Evolutionary conservation across 2,113 vertebrate species (phyloP), one percentile per base, ranked within the genome.

Genomic region (Rhinichthys klamathensis): DNA sequence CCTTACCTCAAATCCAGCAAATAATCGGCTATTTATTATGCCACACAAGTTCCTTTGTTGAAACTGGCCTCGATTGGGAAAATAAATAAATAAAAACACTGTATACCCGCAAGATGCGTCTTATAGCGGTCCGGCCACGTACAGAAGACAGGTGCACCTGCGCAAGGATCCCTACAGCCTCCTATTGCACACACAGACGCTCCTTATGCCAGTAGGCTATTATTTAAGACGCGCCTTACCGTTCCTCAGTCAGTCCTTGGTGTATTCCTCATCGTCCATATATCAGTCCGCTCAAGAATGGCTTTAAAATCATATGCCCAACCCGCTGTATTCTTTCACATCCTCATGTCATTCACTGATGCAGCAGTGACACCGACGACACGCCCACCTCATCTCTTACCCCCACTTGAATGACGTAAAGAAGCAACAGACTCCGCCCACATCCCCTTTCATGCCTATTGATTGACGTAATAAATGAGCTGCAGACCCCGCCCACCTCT

Each of bases 261-360:
- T 25, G 9, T 72, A 83, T 87, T 92, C 90, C 89, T 88, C 93
- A 92, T 92, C 56, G 58, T 90, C 80, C 84, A 89, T 41, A 85
- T 49, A 87, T 82, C 89, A 87, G 88, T 91, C 89, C 90, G 89
- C 86, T 90, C 84, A 81, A 85, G 88, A 91, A 84, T 88, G 89
- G 88, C 63, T 89, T 91, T 92, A 92, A 85, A 87, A 78, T 46
- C 91, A 89, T 91, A 67, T 80, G 80, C 65, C 82, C 82, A 73
- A 54, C 75, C 11, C 93, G 86, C 84, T 86, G 87, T 84, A n/a
- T 54, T 80, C 82, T 69, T 46, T 69, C 88, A 93, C 94, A 92
- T 91, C 92, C 93, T 91, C 91, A 92, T 94, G 93, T 94, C 93
- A 93, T 93, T 92, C 93, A 94, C 91, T 87, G 94, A 94, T 95